Base-by-base conservation (phyloP, 2,113 vertebrate genomes). In the Rhinoptilus africanus region DNA sequence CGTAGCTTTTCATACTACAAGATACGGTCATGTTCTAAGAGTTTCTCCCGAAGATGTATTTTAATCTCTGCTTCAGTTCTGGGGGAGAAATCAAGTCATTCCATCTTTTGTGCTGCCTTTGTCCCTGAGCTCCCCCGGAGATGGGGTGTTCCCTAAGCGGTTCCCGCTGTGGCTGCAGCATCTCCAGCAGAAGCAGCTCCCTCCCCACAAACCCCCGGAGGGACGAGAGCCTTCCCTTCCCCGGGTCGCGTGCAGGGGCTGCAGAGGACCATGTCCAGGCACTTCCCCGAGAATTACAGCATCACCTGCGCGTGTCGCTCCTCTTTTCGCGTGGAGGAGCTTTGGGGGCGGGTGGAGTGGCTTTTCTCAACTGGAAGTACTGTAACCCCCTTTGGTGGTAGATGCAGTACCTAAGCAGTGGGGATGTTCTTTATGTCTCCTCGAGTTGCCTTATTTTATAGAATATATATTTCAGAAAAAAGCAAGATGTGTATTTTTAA, bases 401-500 rank as follows among this genome's bases (percentile, higher is more conserved):
- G 92, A 43, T 72, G 71, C 73, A 84, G 89, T n/a, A 35, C 75
- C 75, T 9, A 6, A 92, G 88, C 89, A 50, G 41, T 57, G 64
- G 89, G 82, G 85, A 62, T 18, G 2, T 35, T 64, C 43, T 34
- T 34, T 45, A 21, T 3, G 34, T 95, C 85, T 59, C 91, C 88
- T 88, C 3, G 7, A 95, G 97, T 96, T 97, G 97, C 96, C 97
- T 97, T 97, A 97, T 97, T 97, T 97, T 96, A 83, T 97, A 94
- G 56, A 66, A 35, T 67, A 24, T 74, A 13, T 93, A 92, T 96
- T 97, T 96, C 82, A 95, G 66, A 12, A 57, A 51, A 45, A 56
- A 72, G 22, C 32, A 35, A 95, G 69, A 47, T 59, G 60, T 51
- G 72, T 68, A 57, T 97, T 96, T 95, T 93, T 85, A 66, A 89